phyloP scores from a whole-genome alignment of 2,888 invertebrate genomes.

The Seira ritae region DNA sequence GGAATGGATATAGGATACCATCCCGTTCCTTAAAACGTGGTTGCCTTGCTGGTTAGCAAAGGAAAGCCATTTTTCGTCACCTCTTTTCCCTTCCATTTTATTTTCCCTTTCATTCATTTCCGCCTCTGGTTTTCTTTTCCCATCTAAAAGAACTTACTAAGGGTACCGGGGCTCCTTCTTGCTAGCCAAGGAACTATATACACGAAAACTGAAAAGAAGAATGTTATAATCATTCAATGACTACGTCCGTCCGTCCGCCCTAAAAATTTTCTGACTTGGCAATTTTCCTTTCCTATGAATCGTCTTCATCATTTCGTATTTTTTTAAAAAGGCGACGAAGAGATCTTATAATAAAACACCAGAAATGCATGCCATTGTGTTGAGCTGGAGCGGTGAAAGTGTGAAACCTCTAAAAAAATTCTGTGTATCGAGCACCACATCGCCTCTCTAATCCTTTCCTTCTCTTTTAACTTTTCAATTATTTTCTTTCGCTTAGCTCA shows the following conservation, averaged over 20 bases:
- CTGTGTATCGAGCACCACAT: neutral
- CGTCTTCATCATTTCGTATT: neutral
- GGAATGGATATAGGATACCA: neutral
- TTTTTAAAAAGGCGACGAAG: neutral
- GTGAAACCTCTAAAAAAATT: neutral
- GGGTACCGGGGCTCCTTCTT: too few relatives aligned
- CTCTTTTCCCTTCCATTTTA: conserved; percentile 27
- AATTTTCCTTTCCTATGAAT: neutral
- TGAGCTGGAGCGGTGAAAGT: neutral
- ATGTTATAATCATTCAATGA: neutral
- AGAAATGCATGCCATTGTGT: neutral
- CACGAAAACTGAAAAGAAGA: too few relatives aligned
- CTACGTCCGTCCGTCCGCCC: neutral
- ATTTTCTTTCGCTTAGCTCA: conserved; percentile 21
- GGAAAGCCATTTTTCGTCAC: conserved; percentile 25
- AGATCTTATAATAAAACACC: neutral
- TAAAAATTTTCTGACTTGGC: conserved; percentile 19
- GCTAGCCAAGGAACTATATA: neutral
- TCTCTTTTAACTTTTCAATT: conserved; percentile 31
- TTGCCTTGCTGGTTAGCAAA: neutral
- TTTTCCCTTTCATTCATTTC: conserved; percentile 32
- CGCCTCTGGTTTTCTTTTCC: conserved; percentile 11
- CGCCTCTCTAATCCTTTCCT: neutral
- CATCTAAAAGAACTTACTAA: too few relatives aligned
- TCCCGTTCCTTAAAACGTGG: neutral